Conservation (phyloP, 37 sponge, comb jelly and placozoan genomes). For the Hexactinellida sp. region DNA sequence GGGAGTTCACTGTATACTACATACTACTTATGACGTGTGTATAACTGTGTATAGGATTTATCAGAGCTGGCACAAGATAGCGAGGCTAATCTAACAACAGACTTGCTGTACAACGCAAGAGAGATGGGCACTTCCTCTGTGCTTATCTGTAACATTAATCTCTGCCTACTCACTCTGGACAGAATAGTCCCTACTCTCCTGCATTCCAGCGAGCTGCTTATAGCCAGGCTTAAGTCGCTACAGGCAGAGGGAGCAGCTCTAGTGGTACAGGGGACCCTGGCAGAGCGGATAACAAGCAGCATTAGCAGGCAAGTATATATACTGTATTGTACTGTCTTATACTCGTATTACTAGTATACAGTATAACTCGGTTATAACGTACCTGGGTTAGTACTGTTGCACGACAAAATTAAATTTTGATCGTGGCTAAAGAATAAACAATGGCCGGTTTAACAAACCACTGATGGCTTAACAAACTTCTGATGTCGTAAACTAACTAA, state of each 20-base stretch:
- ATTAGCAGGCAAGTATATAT: not conserved
- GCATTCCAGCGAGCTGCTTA: not conserved
- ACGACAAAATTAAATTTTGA: too few relatives aligned
- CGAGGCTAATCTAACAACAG: not conserved
- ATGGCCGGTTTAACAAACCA: too few relatives aligned
- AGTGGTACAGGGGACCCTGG: not conserved
- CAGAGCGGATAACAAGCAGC: not conserved
- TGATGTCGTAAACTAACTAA: too few relatives aligned
- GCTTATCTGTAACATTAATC: not conserved
- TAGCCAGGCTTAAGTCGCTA: not conserved
- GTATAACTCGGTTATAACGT: too few relatives aligned
- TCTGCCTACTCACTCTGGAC: not conserved
- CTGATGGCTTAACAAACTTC: too few relatives aligned
- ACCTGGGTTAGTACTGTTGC: too few relatives aligned
- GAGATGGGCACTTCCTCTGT: not conserved
- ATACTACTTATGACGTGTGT: too few relatives aligned
- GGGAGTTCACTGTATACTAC: too few relatives aligned
- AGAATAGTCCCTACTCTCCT: not conserved
- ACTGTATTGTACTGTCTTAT: too few relatives aligned
- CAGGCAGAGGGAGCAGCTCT: not conserved
- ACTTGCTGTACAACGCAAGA: not conserved
- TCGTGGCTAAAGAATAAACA: too few relatives aligned
- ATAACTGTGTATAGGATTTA: not conserved
- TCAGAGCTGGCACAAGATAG: not conserved
- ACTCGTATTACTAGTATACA: too few relatives aligned